Evolutionary conservation across 2,888 invertebrate species (phyloP).

Genomic region (Leptura quadrifasciata): DNA sequence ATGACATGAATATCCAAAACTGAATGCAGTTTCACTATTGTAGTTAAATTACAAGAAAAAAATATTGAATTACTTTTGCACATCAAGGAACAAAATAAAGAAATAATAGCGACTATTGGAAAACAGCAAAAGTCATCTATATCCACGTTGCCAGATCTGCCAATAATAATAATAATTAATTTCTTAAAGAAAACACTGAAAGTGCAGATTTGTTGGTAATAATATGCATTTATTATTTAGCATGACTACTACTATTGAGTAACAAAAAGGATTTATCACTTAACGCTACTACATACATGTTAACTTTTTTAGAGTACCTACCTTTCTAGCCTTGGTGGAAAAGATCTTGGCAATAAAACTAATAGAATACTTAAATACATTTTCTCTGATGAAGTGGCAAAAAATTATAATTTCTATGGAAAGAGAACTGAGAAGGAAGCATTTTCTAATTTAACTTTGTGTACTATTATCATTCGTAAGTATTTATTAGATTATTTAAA

Average conservation of each 20-base stretch:
- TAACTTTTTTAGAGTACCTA: constrained; percentile 14
- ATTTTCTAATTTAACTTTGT: constrained; percentile 9
- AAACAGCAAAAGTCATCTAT: background rate
- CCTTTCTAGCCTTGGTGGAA: constrained; percentile 15
- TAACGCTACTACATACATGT: background rate
- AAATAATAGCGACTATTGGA: constrained; percentile 1
- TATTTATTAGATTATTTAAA: background rate
- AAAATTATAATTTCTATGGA: constrained; percentile 20
- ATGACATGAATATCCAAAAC: no score
- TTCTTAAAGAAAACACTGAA: no score
- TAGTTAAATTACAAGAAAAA: constrained; percentile 14
- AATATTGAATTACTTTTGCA: constrained; percentile 14
- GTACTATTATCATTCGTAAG: constrained; percentile 18
- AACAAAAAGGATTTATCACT: constrained; percentile 6
- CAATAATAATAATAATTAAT: no score
- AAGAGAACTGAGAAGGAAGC: constrained; percentile 14
- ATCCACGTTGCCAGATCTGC: no score
- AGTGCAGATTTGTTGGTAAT: background rate
- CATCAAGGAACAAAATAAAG: constrained; percentile 16
- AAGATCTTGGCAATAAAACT: constrained; percentile 6
- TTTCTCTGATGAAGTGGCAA: constrained; percentile 8
- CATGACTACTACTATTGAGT: constrained; percentile 1
- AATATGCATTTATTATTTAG: constrained; percentile 1
- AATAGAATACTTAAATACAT: constrained; percentile 24
- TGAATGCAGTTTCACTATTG: no score